phyloP scores from a whole-genome alignment of 2,888 invertebrate genomes.

The Hartigia nigra region DNA sequence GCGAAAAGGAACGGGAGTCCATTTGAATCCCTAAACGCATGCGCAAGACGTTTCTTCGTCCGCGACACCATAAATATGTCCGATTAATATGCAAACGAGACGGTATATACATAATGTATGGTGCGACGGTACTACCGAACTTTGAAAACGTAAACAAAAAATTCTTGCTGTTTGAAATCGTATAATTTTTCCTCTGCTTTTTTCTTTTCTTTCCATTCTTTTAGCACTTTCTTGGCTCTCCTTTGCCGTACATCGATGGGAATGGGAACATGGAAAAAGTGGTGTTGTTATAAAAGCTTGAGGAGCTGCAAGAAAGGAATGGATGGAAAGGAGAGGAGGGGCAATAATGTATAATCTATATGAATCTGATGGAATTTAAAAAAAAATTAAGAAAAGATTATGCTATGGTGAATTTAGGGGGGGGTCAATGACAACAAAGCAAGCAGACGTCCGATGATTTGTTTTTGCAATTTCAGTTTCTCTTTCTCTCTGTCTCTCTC shows the following conservation, averaged over 20 bases:
- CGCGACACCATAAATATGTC: conserved; percentile 44
- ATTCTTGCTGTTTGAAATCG: neutral
- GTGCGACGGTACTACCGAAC: conserved; percentile 29
- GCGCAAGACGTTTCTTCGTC: conserved; percentile 24
- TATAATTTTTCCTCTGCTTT: conserved; percentile 10
- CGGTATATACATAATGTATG: conserved; percentile 38
- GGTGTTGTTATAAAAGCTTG: neutral
- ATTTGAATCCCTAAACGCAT: conserved; percentile 36
- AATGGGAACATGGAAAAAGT: neutral
- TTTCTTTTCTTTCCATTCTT: neutral
- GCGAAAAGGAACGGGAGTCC: conserved; percentile 12
- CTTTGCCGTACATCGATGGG: neutral
- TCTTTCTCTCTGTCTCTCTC: neutral
- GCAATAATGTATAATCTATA: neutral
- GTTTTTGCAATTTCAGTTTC: neutral
- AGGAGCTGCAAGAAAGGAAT: neutral
- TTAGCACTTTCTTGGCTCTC: neutral
- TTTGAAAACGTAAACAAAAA: conserved; percentile 28
- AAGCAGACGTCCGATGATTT: neutral
- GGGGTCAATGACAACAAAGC: neutral
- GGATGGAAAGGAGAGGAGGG: too few species aligned
- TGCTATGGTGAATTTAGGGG: too few species aligned
- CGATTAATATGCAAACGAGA: conserved; percentile 43
- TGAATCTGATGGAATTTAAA: neutral
- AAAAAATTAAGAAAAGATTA: too few species aligned